phyloP scores from a whole-genome alignment of 2,113 vertebrate genomes.

The Carassius gibelio region DNA sequence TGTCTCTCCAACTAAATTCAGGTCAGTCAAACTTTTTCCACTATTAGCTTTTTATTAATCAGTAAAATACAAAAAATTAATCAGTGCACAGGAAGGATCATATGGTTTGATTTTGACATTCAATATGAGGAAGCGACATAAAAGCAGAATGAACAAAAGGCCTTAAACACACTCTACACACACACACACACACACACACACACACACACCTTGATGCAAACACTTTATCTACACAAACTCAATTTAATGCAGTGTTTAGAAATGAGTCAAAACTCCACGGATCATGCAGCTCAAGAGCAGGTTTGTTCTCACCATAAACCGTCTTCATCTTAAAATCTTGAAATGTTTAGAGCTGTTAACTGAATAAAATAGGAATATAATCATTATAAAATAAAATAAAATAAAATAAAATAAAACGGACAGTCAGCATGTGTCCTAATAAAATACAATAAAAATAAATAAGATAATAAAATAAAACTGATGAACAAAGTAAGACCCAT shows the following conservation, averaged over 20 bases:
- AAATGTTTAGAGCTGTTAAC: background rate
- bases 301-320: too few relatives aligned
- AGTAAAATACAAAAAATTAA: conserved; percentile 70
- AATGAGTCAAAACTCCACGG: background rate
- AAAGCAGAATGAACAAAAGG: background rate
- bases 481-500: too few relatives aligned
- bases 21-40: background rate
- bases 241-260: background rate
- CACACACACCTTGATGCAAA: background rate
- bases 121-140: background rate
- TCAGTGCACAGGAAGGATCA: conserved; percentile 23
- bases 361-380: too few relatives aligned
- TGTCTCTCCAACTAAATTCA: background rate
- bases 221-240: background rate
- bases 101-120: background rate
- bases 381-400: too few relatives aligned
- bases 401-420: too few relatives aligned
- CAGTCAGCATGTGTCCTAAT: too few relatives aligned
- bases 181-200: background rate
- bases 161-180: background rate
- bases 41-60: conserved; percentile 69
- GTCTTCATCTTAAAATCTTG: background rate
- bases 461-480: too few relatives aligned
- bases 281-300: too few relatives aligned
- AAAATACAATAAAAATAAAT: too few relatives aligned